Conservation (phyloP, 2,113 vertebrate genomes). For the Symphodus melops region DNA sequence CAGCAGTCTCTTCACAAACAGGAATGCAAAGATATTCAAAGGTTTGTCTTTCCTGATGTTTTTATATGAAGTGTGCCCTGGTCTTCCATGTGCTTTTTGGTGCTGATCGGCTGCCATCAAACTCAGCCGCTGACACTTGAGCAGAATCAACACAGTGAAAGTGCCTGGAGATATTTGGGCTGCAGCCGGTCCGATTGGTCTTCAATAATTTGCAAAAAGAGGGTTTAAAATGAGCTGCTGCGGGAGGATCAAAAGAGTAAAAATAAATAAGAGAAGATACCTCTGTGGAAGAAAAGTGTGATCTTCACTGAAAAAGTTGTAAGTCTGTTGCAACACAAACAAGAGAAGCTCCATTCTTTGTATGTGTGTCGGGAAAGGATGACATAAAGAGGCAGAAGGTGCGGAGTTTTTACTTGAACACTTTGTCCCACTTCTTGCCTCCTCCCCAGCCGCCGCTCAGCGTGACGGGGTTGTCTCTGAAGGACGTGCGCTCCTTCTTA, state of each 20-base stretch:
- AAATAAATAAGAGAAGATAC: constrained; percentile 12
- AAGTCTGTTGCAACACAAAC: neutral
- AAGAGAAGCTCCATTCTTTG: no score
- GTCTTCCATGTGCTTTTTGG: constrained; percentile 40
- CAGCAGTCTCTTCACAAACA: constrained; percentile 13
- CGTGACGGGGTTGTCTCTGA: constrained; percentile 87
- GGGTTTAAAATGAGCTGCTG: constrained; percentile 48
- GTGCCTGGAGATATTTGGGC: constrained; percentile 76
- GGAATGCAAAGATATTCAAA: constrained; percentile 4
- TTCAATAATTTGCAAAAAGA: constrained; percentile 66
- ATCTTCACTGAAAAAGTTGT: neutral
- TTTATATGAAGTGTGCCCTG: constrained; percentile 64
- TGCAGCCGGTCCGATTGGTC: constrained; percentile 59
- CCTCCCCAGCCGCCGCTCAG: constrained; percentile 93
- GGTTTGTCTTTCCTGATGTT: constrained; percentile 64
- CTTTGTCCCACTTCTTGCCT: constrained; percentile 88
- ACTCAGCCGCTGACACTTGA: constrained; percentile 57
- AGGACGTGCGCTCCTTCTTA: constrained; percentile 88
- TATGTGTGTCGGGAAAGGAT: no score
- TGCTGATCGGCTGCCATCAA: constrained; percentile 37
- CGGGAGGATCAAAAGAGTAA: constrained; percentile 41
- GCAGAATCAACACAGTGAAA: constrained; percentile 54
- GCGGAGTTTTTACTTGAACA: constrained; percentile 63
- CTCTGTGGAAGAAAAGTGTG: neutral
- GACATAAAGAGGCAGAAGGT: neutral